Evolutionary conservation across 1,140 invertebrate genomes (phyloP).

Genomic region (Drosophila rhopaloa): DNA sequence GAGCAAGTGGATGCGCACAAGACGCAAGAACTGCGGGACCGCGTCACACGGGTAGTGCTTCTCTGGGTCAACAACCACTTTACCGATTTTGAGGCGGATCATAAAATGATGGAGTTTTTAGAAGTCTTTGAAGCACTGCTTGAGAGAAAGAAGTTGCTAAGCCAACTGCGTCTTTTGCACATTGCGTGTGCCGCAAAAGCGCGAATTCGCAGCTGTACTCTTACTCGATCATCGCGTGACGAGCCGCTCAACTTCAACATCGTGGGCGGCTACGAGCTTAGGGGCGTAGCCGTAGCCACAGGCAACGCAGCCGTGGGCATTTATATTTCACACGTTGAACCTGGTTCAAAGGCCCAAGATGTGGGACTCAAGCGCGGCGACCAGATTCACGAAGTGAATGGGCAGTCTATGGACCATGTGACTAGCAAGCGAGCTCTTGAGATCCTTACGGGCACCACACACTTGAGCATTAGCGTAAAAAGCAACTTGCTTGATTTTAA

Average conservation of each 20-base stretch:
- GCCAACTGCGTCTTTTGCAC: constrained; percentile 93
- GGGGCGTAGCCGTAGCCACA: constrained; percentile 74
- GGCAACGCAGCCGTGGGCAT: constrained; percentile 91
- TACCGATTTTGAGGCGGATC: constrained; percentile 98
- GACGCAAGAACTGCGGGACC: constrained; percentile 87
- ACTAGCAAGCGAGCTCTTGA: constrained; percentile 95
- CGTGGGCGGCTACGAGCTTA: constrained; percentile 95
- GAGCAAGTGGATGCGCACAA: constrained; percentile 66
- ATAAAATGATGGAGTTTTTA: constrained; percentile 98
- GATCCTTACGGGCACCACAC: constrained; percentile 96
- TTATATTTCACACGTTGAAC: constrained; percentile 97
- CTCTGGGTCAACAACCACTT: constrained; percentile 99
- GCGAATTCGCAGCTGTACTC: constrained; percentile 93
- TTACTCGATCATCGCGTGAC: constrained; percentile 95
- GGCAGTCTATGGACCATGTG: constrained; percentile 97
- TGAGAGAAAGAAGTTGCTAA: constrained; percentile 93
- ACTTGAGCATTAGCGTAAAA: constrained; percentile 98
- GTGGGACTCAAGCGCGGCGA: constrained; percentile 98
- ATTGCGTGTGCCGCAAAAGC: constrained; percentile 99
- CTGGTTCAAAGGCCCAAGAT: constrained; percentile 96
- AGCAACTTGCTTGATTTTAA: constrained; percentile 95
- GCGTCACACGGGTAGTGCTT: constrained; percentile 97
- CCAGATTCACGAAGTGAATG: constrained; percentile 98
- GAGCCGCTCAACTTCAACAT: constrained; percentile 97
- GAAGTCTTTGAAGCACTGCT: constrained; percentile 96